These are phyloP conservation scores for Cebidichthys violaceus DNA, from an alignment of 2,113 vertebrate species.

Conservation along the genomic window DNA sequence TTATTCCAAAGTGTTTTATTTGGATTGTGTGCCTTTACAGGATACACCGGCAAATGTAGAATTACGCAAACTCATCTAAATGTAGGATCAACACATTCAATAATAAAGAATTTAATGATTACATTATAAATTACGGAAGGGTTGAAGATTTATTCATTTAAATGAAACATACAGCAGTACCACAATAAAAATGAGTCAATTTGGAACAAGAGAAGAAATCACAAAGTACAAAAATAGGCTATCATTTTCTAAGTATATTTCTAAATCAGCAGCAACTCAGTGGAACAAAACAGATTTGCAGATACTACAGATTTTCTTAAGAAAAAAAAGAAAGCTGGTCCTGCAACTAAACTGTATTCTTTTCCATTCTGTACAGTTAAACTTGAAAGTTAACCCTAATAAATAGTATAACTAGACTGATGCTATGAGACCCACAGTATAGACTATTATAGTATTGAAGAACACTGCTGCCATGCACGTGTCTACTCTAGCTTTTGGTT, in stretches of 20 bases:
- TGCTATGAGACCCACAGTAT: too few species aligned
- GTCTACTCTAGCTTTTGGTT: constrained; percentile 13
- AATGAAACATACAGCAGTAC: constrained; percentile 9
- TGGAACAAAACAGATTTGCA: neutral
- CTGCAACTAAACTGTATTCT: neutral
- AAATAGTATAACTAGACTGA: constrained; percentile 30
- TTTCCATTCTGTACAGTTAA: constrained; percentile 10
- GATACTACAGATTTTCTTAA: constrained; percentile 5
- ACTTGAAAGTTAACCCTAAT: constrained; percentile 12
- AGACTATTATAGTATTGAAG: neutral
- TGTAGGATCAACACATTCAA: neutral
- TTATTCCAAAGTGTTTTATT: constrained; percentile 17
- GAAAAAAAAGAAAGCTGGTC: constrained; percentile 4
- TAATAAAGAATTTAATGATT: neutral
- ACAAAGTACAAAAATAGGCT: constrained; percentile 17
- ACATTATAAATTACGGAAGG: neutral
- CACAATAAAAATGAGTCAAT: neutral
- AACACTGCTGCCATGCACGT: constrained; percentile 12
- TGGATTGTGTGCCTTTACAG: neutral
- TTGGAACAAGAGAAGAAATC: neutral
- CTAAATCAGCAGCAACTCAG: constrained; percentile 10
- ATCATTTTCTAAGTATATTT: neutral
- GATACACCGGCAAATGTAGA: constrained; percentile 1
- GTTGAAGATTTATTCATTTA: neutral
- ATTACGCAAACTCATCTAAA: neutral